Base-by-base conservation (phyloP, 2,113 vertebrate species). In the Sialia sialis region DNA sequence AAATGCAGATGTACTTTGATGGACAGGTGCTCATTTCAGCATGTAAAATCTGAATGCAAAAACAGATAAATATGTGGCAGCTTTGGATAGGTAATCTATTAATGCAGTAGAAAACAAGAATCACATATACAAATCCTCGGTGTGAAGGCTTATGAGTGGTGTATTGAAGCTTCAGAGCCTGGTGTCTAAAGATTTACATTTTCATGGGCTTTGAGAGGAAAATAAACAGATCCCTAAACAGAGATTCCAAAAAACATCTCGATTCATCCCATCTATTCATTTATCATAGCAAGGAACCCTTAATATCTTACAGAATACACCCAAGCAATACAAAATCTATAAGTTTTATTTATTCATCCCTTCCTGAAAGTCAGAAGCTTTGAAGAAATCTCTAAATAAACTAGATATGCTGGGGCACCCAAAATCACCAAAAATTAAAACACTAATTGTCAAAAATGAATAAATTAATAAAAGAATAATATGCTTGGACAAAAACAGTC, bases 381-480 rank as follows among this genome's bases (percentile, higher is more conserved):
- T 44, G 29, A 39, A 81, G 23, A 77, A 84, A 55, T 86, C n/a
- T 70, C 43, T 58, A 54, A 73, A 67, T 63, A 39, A 84, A 68
- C 4, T 55, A 0, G 0, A 4, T 44, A 58, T 34, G 12, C 6
- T 73, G 22, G 15, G 41, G 43, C 29, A 69, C 23, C 3, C 7
- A 23, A 82, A 89, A 79, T 87, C 36, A 76, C 41, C 34, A 64
- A 59, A 32, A 39, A 19, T 36, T 38, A 26, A 19, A 38, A 44
- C 73, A 20, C 34, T 17, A n/a, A 46, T 23, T 3, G 34, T 5
- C 4, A 69, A 72, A 89, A 13, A 51, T 11, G 1, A 68, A 20
- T 44, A 46, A 56, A 21, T 58, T 34, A 36, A 52, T 12, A 59
- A 68, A 41, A 30, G 6, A 13, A 32, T 58, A 68, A 72, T 17